Percentiles rank a stretch among this genome's conserved stretches.
phyloP scores from a whole-genome alignment of 2,113 vertebrate genomes.

The Stictonetta naevosa region DNA sequence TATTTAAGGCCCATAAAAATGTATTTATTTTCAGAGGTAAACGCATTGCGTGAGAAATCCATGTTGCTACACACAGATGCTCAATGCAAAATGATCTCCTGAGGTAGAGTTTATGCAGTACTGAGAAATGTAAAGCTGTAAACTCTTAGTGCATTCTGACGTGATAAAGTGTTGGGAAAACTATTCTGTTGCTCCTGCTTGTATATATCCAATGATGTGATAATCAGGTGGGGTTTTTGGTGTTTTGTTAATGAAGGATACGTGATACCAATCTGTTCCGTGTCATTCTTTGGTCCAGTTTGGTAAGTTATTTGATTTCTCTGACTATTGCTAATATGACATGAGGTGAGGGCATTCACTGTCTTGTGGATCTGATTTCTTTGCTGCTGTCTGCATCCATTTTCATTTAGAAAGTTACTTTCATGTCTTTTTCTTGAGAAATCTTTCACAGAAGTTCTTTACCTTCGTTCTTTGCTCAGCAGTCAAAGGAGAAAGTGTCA shows the following conservation, averaged over 20 bases:
- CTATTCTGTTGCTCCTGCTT: background rate
- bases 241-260: background rate
- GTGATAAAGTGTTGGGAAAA: background rate
- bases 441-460: background rate
- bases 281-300: background rate
- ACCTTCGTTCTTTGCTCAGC: background rate
- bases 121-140: background rate
- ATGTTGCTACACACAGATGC: background rate
- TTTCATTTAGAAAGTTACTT: background rate
- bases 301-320: background rate
- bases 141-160: background rate
- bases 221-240: background rate
- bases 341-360: background rate
- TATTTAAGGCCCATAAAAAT: background rate
- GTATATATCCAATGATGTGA: background rate
- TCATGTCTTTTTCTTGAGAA: background rate
- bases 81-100: background rate
- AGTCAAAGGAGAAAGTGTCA: background rate
- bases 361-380: background rate
- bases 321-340: background rate
- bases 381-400: background rate
- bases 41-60: background rate
- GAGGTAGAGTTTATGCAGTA: rapidly evolving
- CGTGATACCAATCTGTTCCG: background rate
- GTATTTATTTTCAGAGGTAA: background rate